These are phyloP conservation scores for Xiphophorus hellerii DNA, from an alignment of 2,113 vertebrate genomes.

Conservation along the genomic window DNA sequence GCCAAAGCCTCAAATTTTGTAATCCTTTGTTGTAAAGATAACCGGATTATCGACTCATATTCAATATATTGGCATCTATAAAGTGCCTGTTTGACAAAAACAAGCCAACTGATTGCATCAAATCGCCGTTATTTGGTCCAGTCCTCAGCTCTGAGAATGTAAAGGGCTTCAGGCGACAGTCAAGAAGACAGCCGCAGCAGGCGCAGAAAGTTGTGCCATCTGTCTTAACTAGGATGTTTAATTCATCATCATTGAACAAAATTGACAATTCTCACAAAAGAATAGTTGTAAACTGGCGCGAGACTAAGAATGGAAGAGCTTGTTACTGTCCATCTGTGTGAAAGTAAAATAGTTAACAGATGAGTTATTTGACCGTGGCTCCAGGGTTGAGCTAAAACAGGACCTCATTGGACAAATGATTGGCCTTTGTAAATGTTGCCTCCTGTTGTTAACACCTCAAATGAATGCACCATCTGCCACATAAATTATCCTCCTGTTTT, in stretches of 20 bases:
- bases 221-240: conserved; percentile 2
- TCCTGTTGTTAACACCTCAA: conserved; percentile 50
- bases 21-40: background rate
- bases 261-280: background rate
- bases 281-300: conserved; percentile 9
- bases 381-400: conserved; percentile 45
- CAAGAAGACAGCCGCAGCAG: background rate
- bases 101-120: background rate
- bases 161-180: background rate
- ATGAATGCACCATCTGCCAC: conserved; percentile 61
- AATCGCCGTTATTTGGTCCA: background rate
- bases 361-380: conserved; percentile 40
- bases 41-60: background rate
- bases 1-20: background rate
- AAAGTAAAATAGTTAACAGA: conserved; percentile 27
- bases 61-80: background rate
- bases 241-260: conserved; percentile 11
- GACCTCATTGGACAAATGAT: conserved; percentile 50
- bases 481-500: conserved; percentile 37
- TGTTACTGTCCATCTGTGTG: conserved; percentile 29
- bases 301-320: background rate
- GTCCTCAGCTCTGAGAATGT: background rate
- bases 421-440: conserved; percentile 49
- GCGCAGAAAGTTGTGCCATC: background rate
- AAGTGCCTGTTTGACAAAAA: background rate